Conservation (phyloP, 2,797 vertebrate species). For the Sorex maritimensis region DNA sequence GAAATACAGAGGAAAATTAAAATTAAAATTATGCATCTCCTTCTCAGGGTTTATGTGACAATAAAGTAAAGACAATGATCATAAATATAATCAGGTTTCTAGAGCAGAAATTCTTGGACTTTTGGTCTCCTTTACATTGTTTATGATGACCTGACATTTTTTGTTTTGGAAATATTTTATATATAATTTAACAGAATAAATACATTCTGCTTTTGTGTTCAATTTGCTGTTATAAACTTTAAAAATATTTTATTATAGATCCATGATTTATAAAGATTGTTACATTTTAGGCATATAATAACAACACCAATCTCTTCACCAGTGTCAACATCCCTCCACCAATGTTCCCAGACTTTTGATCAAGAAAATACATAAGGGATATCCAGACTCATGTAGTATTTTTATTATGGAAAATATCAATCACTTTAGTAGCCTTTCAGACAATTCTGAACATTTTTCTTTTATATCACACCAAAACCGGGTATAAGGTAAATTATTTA, state of each 20-base stretch:
- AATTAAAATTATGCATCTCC: background rate
- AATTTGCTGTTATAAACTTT: background rate
- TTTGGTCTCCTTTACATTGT: background rate
- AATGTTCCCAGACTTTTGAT: background rate
- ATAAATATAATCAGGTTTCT: background rate
- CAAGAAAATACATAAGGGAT: background rate
- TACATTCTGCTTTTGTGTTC: background rate
- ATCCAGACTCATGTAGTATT: background rate
- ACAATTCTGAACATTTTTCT: background rate
- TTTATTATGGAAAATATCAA: background rate
- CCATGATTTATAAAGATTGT: too few relatives aligned
- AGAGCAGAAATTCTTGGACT: background rate
- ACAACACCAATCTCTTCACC: too few relatives aligned
- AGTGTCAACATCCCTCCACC: too few relatives aligned
- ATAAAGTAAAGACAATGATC: background rate
- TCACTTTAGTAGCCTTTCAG: background rate
- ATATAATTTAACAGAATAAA: background rate
- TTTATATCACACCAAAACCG: background rate
- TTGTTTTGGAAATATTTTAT: background rate
- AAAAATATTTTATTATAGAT: too few relatives aligned
- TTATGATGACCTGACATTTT: background rate
- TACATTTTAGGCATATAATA: too few relatives aligned
- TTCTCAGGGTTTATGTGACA: background rate
- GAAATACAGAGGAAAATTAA: background rate
- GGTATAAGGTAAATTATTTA: background rate